These are phyloP conservation scores for Cliona cf. orientalis DNA, from an alignment of 37 sponge, comb jelly and placozoan species.

Conservation along the genomic window DNA sequence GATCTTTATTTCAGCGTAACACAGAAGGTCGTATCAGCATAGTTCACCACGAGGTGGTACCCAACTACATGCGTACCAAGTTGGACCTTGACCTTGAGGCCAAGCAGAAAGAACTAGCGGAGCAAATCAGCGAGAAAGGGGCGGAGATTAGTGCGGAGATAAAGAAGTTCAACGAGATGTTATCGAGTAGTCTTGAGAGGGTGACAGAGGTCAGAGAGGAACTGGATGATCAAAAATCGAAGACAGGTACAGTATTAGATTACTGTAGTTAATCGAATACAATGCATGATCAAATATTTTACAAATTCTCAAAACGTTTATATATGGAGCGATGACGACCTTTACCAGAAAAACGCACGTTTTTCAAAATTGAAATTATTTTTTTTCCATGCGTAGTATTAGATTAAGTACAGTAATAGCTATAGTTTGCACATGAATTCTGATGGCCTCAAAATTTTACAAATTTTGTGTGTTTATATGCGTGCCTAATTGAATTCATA, in stretches of 20 bases:
- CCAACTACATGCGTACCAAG: constrained; percentile 91
- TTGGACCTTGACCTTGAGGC: constrained; percentile 82
- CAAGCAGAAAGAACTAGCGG: constrained; percentile 48
- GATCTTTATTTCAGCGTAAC: no score
- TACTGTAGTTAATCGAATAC: no score
- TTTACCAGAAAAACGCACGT: no score
- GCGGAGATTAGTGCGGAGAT: constrained; percentile 13
- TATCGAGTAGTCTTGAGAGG: constrained; percentile 13
- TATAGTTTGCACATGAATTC: no score
- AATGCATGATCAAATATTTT: no score
- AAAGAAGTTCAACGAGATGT: constrained; percentile 36
- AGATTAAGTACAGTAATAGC: no score
- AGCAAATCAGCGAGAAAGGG: neutral
- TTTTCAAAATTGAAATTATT: no score
- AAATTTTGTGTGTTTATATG: no score
- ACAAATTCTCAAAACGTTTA: no score
- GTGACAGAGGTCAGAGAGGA: constrained; percentile 45
- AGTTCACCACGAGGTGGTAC: constrained; percentile 85
- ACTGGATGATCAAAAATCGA: constrained; percentile 47
- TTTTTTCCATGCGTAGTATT: no score
- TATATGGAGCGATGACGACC: no score
- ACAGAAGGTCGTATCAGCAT: constrained; percentile 81
- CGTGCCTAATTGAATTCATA: neutral
- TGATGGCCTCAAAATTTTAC: no score
- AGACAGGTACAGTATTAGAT: constrained; percentile 35